These are phyloP conservation scores for Malurus leucopterus DNA, from an alignment of 2,797 vertebrate species.

Conservation along the genomic window DNA sequence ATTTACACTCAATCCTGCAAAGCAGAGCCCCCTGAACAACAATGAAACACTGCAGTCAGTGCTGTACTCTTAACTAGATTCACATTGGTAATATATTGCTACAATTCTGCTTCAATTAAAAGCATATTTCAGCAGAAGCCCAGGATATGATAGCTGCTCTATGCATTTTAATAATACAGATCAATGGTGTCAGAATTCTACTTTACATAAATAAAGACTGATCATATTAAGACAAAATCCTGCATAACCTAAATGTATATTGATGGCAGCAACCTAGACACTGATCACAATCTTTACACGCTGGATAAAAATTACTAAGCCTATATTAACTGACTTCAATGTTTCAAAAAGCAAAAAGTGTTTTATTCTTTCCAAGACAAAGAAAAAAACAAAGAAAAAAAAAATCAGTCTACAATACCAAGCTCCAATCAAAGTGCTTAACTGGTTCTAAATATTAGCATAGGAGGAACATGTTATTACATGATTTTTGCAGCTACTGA, in stretches of 20 bases:
- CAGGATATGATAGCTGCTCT: conserved; percentile 57
- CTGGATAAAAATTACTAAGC: conserved; percentile 35
- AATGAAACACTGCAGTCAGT: conserved; percentile 27
- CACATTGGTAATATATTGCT: conserved; percentile 64
- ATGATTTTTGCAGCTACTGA: background rate
- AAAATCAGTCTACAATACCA: background rate
- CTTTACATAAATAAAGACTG: conserved; percentile 74
- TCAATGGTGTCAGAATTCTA: conserved; percentile 65
- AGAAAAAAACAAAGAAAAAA: background rate
- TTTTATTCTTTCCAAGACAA: conserved; percentile 12
- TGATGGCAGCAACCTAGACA: conserved; percentile 48
- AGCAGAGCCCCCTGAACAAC: background rate
- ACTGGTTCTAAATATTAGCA: conserved; percentile 25
- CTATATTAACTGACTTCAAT: conserved; percentile 6
- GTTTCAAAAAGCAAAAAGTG: conserved; percentile 11
- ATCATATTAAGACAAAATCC: conserved; percentile 72
- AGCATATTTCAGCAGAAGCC: conserved; percentile 74
- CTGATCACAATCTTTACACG: background rate
- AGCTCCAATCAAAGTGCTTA: background rate
- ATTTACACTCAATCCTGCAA: conserved; percentile 28
- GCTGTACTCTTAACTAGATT: conserved; percentile 52
- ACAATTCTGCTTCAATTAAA: conserved; percentile 77
- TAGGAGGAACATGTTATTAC: background rate
- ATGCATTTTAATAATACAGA: conserved; percentile 72
- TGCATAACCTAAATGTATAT: conserved; percentile 39